Base-by-base conservation (phyloP, 2,113 vertebrate species). In the Haemorhous mexicanus region DNA sequence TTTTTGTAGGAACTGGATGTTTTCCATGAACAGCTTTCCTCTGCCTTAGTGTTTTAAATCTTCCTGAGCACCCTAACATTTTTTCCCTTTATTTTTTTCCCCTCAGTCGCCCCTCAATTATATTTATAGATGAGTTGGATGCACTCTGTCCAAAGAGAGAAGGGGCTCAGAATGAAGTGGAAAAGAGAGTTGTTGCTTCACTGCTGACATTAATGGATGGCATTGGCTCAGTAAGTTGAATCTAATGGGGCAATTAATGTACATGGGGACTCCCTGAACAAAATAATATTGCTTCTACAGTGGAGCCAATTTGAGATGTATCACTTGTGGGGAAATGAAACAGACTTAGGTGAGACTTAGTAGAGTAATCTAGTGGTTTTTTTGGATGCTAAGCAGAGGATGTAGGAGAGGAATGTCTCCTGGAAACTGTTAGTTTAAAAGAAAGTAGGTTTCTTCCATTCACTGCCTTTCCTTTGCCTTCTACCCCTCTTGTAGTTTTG, bases 81-180 rank as follows among this genome's bases (percentile, higher is more conserved):
- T 49, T 63, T 47, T 44, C 4, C 1, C 1, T 10, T 10, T 23
- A 6, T 30, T 58, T 49, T 47, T 52, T 28, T 13, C 43, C 63
- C 44, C 80, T 41, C 94, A 99, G 99, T 77, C 89, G 88, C 7
- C 99, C 99, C 9, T 98, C 99, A 8, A 98, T 99, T 88, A 99
- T 99, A 98, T 99, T 99, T 91, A 99, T 99, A 43, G 99, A 99
- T 76, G 99, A 99, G 91, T 95, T 99, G 87, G 99, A 99, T 66
- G 99, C 99, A 4, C 97, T 99, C 88, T 99, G 99, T 82, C 99
- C 99, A 3, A 99, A 98, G 97, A 97, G 99, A 97, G 99, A 99
- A 87, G 98, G 98, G 6, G 97, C 99, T 32, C 99, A 99, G 96
- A 99, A 99, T n/a, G 99, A 99, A 97, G 98, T 99, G 94, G 99